These are phyloP conservation scores for Lordiphosa fenestrarum DNA, from an alignment of 2,888 invertebrate species.

Conservation along the genomic window DNA sequence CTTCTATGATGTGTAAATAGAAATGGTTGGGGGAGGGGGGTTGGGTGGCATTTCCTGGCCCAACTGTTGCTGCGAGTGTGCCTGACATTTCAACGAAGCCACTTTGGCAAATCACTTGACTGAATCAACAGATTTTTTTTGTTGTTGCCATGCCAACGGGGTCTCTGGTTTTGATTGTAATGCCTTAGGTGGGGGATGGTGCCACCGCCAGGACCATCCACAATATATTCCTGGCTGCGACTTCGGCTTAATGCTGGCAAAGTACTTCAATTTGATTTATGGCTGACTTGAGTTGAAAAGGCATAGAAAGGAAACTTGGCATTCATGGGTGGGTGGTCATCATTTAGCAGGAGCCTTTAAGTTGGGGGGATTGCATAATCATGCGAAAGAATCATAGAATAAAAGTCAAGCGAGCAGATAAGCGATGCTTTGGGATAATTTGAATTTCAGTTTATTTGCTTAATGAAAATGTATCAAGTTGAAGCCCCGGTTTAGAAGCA, in stretches of 20 bases:
- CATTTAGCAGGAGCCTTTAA: slow-evolving; percentile 41
- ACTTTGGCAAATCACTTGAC: slow-evolving; percentile 76
- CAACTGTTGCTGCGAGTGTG: slow-evolving; percentile 70
- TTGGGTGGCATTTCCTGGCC: slow-evolving; percentile 23
- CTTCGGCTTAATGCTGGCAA: slow-evolving; percentile 20
- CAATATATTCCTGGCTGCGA: slow-evolving; percentile 16
- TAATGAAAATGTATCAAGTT: too few species aligned
- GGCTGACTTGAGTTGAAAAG: slow-evolving; percentile 61
- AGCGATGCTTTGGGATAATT: neutral
- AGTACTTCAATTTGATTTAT: slow-evolving; percentile 65
- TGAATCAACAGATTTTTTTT: slow-evolving; percentile 72
- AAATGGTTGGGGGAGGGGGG: neutral
- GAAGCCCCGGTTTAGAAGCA: too few species aligned
- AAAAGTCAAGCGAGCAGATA: slow-evolving; percentile 8
- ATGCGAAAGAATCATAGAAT: slow-evolving; percentile 8
- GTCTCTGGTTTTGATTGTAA: slow-evolving; percentile 51
- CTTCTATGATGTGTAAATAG: slow-evolving; percentile 18
- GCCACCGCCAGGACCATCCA: slow-evolving; percentile 13
- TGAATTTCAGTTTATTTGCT: too few species aligned
- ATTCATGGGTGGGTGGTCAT: slow-evolving; percentile 19
- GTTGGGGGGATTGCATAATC: slow-evolving; percentile 64
- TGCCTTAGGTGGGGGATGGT: slow-evolving; percentile 14
- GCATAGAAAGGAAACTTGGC: slow-evolving; percentile 16
- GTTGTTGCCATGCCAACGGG: slow-evolving; percentile 48
- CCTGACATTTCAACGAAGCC: slow-evolving; percentile 75